Evolutionary conservation across 1,140 invertebrate species (phyloP).

Genomic region (Cylas formicarius): DNA sequence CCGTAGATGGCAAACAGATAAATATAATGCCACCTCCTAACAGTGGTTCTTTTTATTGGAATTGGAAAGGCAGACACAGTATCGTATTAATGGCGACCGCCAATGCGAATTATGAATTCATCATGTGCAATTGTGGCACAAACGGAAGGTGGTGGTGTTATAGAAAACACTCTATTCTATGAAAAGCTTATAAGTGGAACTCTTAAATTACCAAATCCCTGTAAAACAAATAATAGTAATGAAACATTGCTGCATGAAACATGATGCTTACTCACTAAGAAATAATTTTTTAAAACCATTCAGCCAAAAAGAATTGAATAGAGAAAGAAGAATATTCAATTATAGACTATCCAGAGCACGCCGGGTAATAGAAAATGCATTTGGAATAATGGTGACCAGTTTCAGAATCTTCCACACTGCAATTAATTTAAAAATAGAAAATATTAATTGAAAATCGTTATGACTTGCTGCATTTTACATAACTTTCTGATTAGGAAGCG

Average conservation of each 20-base stretch:
- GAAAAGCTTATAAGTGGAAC: constrained; percentile 16
- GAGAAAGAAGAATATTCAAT: constrained; percentile 22
- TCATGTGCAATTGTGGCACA: constrained; percentile 32
- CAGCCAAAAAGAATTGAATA: too few relatives aligned
- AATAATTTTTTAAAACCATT: constrained; percentile 41
- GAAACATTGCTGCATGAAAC: constrained; percentile 21
- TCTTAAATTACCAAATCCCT: constrained; percentile 10
- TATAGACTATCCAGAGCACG: constrained; percentile 13
- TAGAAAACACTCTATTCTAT: constrained; percentile 27
- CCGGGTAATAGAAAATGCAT: constrained; percentile 17
- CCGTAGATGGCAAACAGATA: constrained; percentile 42
- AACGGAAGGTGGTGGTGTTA: constrained; percentile 34
- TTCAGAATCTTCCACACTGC: constrained; percentile 17
- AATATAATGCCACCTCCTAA: constrained; percentile 26
- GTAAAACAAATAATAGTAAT: constrained; percentile 24
- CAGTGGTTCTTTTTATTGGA: constrained; percentile 38
- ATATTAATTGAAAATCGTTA: constrained; percentile 13
- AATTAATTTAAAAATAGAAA: constrained; percentile 17
- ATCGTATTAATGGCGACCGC: constrained; percentile 36
- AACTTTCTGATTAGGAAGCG: too few relatives aligned
- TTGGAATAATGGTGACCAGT: constrained; percentile 15
- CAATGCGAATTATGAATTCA: constrained; percentile 37
- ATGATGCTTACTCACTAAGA: constrained; percentile 35
- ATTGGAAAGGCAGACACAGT: constrained; percentile 34
- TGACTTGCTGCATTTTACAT: constrained; percentile 17